phyloP scores from a whole-genome alignment of 35 echinoderm and acorn worm species.

The Diadema setosum region DNA sequence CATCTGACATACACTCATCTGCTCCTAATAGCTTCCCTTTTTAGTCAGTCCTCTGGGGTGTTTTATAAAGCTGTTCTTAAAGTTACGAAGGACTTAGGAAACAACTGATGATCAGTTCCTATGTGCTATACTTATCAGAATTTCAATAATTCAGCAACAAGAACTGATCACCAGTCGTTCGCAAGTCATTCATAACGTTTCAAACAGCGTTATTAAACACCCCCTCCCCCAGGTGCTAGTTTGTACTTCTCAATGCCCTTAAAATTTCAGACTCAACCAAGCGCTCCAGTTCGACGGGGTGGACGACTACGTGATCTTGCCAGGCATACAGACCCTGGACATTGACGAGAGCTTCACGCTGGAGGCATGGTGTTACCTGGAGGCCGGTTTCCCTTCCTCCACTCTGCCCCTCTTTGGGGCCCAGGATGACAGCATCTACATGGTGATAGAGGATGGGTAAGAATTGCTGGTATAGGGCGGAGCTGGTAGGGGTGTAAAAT shows the following conservation, averaged over 20 bases:
- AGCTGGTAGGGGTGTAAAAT: no score
- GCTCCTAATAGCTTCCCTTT: no score
- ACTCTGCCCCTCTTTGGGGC: conserved; percentile 69
- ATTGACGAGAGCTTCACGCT: conserved; percentile 78
- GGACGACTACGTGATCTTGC: conserved; percentile 88
- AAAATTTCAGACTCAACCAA: conserved; percentile 62
- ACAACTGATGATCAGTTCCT: no score
- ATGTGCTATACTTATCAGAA: no score
- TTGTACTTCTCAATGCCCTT: background rate
- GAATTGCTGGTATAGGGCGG: no score
- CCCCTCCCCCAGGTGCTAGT: background rate
- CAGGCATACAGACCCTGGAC: conserved; percentile 35
- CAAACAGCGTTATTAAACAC: background rate
- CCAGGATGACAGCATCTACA: conserved; percentile 40
- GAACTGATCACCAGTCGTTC: no score
- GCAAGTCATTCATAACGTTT: background rate
- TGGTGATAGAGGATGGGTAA: conserved; percentile 73
- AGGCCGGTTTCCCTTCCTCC: background rate
- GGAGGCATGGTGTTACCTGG: conserved; percentile 73
- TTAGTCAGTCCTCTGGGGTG: no score
- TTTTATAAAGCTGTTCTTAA: no score
- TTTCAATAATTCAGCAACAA: background rate
- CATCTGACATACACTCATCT: no score
- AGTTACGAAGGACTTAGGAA: no score
- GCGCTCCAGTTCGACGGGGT: conserved; percentile 79